A percentile compares a stretch with the other conserved stretches of the same genome.
These are phyloP conservation scores for Chorisops tibialis DNA, from an alignment of 2,888 invertebrate species.

Conservation along the genomic window DNA sequence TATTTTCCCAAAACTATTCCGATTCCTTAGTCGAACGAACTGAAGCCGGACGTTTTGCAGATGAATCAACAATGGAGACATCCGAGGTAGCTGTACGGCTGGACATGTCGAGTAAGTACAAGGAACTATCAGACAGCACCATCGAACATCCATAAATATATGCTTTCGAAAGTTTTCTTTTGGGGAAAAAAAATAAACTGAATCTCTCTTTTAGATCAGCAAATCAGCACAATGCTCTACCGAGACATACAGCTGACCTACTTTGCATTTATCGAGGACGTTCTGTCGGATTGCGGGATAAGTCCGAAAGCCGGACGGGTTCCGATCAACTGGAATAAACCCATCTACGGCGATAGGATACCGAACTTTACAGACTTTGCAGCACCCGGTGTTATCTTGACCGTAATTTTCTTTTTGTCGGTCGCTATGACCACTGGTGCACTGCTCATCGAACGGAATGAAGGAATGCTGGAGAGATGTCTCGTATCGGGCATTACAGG, in stretches of 20 bases:
- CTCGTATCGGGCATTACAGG: constrained; percentile 78
- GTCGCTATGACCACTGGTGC: constrained; percentile 89
- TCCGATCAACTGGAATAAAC: constrained; percentile 61
- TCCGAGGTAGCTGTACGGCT: constrained; percentile 70
- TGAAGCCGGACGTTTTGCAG: constrained; percentile 58
- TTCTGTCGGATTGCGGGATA: constrained; percentile 63
- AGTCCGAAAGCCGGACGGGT: constrained; percentile 58
- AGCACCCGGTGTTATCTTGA: constrained; percentile 86
- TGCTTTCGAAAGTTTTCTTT: no score
- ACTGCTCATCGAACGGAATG: constrained; percentile 83
- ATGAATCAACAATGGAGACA: constrained; percentile 57
- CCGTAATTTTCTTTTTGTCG: constrained; percentile 90
- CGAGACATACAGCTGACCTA: constrained; percentile 72
- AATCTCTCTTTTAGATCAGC: constrained; percentile 67
- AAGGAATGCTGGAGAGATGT: constrained; percentile 85
- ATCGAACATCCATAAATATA: not conserved
- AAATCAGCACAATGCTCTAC: constrained; percentile 76
- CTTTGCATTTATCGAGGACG: constrained; percentile 64
- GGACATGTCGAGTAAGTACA: constrained; percentile 77
- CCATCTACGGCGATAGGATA: constrained; percentile 69
- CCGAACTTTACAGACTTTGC: constrained; percentile 93
- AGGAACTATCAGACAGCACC: not conserved
- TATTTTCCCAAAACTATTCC: constrained; percentile 75
- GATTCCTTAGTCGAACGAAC: constrained; percentile 62
- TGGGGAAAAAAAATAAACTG: not conserved